Conservation (phyloP, 1,140 invertebrate species). For the Ruditapes philippinarum region DNA sequence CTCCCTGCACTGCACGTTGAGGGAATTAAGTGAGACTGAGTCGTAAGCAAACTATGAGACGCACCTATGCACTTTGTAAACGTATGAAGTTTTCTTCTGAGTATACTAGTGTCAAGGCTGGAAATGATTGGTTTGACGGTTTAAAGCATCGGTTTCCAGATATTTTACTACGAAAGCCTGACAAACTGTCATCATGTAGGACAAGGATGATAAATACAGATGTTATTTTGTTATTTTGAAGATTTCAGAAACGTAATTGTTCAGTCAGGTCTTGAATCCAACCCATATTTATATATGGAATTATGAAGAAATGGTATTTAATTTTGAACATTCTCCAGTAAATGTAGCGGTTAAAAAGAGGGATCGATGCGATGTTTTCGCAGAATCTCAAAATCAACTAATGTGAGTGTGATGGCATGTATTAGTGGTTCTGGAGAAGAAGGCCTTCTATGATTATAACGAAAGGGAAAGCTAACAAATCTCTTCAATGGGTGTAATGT, state of each 20-base stretch:
- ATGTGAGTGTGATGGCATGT: conserved; percentile 64
- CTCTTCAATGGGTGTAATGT: too few species aligned
- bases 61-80: conserved; percentile 15
- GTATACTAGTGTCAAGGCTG: background rate
- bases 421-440: conserved; percentile 51
- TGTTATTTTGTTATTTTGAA: background rate
- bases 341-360: conserved; percentile 62
- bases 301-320: conserved; percentile 43
- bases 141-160: conserved; percentile 27
- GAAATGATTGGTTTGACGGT: conserved; percentile 25
- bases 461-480: too few species aligned
- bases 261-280: background rate
- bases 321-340: conserved; percentile 36
- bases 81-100: background rate
- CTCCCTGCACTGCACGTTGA: background rate
- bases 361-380: conserved; percentile 58
- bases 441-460: conserved; percentile 37
- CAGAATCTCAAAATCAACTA: too few species aligned
- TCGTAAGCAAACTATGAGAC: background rate
- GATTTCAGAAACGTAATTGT: background rate
- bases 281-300: conserved; percentile 61
- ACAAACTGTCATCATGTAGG: conserved; percentile 2
- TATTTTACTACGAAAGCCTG: background rate
- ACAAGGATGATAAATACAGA: conserved; percentile 43
- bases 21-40: background rate